Percentiles rank a stretch among this genome's conserved stretches.
These are phyloP conservation scores for Megalops atlanticus DNA, from an alignment of 2,113 vertebrate species.

Conservation along the genomic window DNA sequence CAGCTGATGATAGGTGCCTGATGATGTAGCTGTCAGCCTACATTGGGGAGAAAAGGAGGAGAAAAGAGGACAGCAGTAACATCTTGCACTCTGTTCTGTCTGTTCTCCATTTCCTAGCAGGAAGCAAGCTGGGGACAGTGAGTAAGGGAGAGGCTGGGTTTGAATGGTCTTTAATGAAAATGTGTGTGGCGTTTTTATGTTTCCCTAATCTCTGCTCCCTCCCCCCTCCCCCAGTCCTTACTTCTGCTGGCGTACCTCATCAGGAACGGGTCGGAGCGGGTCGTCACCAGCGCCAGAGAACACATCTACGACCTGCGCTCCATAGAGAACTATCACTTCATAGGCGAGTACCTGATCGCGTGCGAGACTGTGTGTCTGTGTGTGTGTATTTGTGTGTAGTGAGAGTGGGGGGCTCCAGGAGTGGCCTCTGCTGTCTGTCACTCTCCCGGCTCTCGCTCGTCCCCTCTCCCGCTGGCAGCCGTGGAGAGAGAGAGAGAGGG, in stretches of 20 bases:
- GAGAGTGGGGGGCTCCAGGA: slow-evolving; percentile 82
- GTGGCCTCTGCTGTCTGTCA: slow-evolving; percentile 82
- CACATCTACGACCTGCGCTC: slow-evolving; percentile 99
- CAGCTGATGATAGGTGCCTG: slow-evolving; percentile 20
- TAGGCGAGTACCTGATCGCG: slow-evolving; percentile 80
- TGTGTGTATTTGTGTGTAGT: not conserved
- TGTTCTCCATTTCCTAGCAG: no score
- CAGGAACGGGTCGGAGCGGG: slow-evolving; percentile 97
- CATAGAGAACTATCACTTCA: slow-evolving; percentile 97
- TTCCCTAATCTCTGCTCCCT: not conserved
- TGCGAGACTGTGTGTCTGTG: no score
- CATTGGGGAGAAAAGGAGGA: not conserved
- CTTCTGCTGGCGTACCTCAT: slow-evolving; percentile 98
- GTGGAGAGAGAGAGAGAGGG: slow-evolving; percentile 83
- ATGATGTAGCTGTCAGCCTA: slow-evolving; percentile 28
- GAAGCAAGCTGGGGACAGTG: no score
- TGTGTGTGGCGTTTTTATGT: not conserved
- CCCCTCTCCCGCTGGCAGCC: slow-evolving; percentile 80
- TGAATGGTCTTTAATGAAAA: no score
- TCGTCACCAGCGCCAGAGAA: slow-evolving; percentile 98
- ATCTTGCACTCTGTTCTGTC: no score
- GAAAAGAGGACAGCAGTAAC: no score
- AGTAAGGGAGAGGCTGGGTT: no score
- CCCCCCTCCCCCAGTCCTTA: slow-evolving; percentile 81
- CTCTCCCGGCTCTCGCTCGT: slow-evolving; percentile 68